Evolutionary conservation across 2,888 invertebrate genomes (phyloP), one percentile per base, ranked within the genome.

Genomic region (Serrognathus titanus): DNA sequence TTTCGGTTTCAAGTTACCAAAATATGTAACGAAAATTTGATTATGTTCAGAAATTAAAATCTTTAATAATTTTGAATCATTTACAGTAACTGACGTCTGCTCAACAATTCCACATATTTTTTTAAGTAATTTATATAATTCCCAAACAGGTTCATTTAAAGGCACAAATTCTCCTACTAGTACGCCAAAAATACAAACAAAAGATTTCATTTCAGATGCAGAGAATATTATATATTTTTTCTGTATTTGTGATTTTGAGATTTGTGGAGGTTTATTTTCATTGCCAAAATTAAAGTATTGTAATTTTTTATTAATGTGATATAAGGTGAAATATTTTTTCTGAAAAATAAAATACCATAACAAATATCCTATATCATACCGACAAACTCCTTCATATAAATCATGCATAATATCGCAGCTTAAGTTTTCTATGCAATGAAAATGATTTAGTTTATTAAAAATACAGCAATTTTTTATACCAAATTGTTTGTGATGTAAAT

Each of bases 341-440:
- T 57, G 37, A 63, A 16, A 16, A 13, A 66, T 55, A 16, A 58
- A 60, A 47, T 57, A 39, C 11, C 58, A 12, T 5, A 66, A 61
- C 10, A 68, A 60, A 36, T 57, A 50, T 12, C 60, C 58, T 61
- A 67, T 63, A 37, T 57, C 67, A 57, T 69, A 65, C 48, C 66
- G 24, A 24, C 24, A 24, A 24, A 24, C 4, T 2, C 24, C 24
- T 4, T 24, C 24, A 5, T 24, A 24, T 41, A 66, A 39, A 48
- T 69, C 68, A 45, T 70, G 70, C 65, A 69, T 65, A 9, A 69
- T 51, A 48, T 70, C 71, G 54, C 63, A 63, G 35, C 57, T 57
- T n/a, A 59, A 40, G 59, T 69, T 71, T 12, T 55, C 53, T 20
- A 58, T 62, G 41, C 53, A 48, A 64, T 71, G 68, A 63, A 66